phyloP scores from a whole-genome alignment of 1,140 invertebrate genomes.

The Leptestheria dahalacensis region DNA sequence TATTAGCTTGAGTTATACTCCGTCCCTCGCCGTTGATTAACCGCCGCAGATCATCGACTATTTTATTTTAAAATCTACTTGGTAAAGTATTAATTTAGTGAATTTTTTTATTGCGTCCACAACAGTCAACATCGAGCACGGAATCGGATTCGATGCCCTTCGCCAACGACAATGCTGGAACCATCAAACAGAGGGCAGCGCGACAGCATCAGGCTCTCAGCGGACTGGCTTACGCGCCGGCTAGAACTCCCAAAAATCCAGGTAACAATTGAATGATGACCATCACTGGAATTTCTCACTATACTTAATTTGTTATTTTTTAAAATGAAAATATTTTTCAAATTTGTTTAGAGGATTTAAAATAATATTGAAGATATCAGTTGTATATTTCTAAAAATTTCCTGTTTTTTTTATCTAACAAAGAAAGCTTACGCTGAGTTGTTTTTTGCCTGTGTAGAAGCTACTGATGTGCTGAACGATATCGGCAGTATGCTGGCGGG shows the following conservation, averaged over 20 bases:
- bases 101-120: too few species aligned
- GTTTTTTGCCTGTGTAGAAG: slow-evolving; percentile 33
- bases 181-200: slow-evolving; percentile 63
- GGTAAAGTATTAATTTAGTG: too few species aligned
- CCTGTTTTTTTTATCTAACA: neutral
- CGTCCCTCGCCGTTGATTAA: too few species aligned
- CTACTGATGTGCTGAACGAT: slow-evolving; percentile 83
- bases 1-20: too few species aligned
- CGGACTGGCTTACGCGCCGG: slow-evolving; percentile 15
- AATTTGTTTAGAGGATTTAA: too few species aligned
- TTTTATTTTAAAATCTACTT: too few species aligned
- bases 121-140: slow-evolving; percentile 74
- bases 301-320: too few species aligned
- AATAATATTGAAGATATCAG: too few species aligned
- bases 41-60: too few species aligned
- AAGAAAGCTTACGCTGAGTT: too few species aligned
- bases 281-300: too few species aligned
- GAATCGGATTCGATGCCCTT: slow-evolving; percentile 94
- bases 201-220: slow-evolving; percentile 18
- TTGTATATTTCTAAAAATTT: neutral
- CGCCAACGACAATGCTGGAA: slow-evolving; percentile 96
- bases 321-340: too few species aligned
- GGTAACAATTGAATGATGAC: neutral
- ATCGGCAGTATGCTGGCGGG: slow-evolving; percentile 93
- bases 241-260: neutral